These are phyloP conservation scores for Athrips mouffetella DNA, from an alignment of 2,888 invertebrate genomes.

Conservation along the genomic window DNA sequence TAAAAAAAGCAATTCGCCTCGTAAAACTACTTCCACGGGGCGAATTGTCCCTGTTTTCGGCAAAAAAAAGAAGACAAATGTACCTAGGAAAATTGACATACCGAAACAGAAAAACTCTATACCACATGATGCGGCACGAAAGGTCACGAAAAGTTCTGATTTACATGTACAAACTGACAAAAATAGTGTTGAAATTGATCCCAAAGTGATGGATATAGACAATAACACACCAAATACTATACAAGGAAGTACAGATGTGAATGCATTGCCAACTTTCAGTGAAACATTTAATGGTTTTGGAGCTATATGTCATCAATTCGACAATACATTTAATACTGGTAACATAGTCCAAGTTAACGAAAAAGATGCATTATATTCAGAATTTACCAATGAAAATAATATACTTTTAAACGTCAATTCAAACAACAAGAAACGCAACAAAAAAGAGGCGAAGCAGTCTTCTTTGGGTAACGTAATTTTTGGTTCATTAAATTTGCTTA, in stretches of 20 bases:
- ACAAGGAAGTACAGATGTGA: no score
- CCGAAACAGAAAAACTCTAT: constrained; percentile 22
- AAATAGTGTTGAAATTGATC: neutral
- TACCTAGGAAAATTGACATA: constrained; percentile 14
- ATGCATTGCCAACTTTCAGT: no score
- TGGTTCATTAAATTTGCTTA: constrained; percentile 49
- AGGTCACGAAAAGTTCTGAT: neutral
- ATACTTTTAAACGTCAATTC: neutral
- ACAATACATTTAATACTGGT: no score
- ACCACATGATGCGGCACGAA: neutral
- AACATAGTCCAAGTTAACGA: no score
- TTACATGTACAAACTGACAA: neutral
- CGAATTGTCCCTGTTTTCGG: constrained; percentile 35
- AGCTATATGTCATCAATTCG: no score
- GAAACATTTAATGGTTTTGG: no score
- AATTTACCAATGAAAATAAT: neutral
- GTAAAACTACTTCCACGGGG: constrained; percentile 20
- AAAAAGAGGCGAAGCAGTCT: neutral
- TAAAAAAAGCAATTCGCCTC: neutral
- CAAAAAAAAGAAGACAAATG: constrained; percentile 30
- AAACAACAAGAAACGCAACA: neutral
- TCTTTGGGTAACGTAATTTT: constrained; percentile 43
- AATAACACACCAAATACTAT: neutral
- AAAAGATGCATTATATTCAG: no score
- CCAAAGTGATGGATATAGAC: neutral